Evolutionary conservation across 2,113 vertebrate genomes (phyloP).

Genomic region (Cichladusa arquata): DNA sequence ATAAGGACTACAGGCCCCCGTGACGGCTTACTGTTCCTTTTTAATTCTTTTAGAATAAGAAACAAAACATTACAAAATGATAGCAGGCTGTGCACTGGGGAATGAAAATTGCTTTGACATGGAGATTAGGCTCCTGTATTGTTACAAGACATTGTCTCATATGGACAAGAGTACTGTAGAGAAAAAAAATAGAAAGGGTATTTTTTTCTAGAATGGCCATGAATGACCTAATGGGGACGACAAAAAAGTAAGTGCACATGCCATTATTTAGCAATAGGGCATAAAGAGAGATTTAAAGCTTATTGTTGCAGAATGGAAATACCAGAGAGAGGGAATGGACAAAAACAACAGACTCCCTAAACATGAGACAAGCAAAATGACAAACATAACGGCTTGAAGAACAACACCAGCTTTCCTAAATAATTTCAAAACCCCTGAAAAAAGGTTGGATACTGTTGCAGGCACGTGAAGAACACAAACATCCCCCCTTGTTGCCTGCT

Average conservation of each 20-base stretch:
- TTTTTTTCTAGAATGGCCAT: slow-evolving; percentile 88
- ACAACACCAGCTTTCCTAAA: slow-evolving; percentile 39
- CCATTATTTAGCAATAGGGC: slow-evolving; percentile 85
- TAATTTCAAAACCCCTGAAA: slow-evolving; percentile 31
- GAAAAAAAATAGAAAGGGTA: slow-evolving; percentile 77
- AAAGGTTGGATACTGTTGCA: background rate
- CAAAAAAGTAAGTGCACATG: slow-evolving; percentile 89
- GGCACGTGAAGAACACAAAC: slow-evolving; percentile 31
- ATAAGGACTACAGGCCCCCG: slow-evolving; percentile 88
- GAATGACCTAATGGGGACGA: slow-evolving; percentile 91
- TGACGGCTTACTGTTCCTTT: slow-evolving; percentile 89
- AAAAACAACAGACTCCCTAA: slow-evolving; percentile 80
- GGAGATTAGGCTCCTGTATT: slow-evolving; percentile 96
- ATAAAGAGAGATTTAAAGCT: slow-evolving; percentile 89
- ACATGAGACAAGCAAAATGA: slow-evolving; percentile 78
- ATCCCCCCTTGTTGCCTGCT: slow-evolving; percentile 6
- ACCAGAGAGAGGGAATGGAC: slow-evolving; percentile 79
- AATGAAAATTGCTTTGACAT: slow-evolving; percentile 99
- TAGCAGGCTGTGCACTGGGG: slow-evolving; percentile 93
- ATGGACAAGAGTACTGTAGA: slow-evolving; percentile 86
- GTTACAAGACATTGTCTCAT: slow-evolving; percentile 98
- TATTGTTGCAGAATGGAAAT: slow-evolving; percentile 84
- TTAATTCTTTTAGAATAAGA: slow-evolving; percentile 95
- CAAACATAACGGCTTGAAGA: slow-evolving; percentile 68
- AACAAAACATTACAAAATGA: slow-evolving; percentile 98